Base-by-base conservation (phyloP, 2,797 vertebrate species). In the Tapirus indicus region DNA sequence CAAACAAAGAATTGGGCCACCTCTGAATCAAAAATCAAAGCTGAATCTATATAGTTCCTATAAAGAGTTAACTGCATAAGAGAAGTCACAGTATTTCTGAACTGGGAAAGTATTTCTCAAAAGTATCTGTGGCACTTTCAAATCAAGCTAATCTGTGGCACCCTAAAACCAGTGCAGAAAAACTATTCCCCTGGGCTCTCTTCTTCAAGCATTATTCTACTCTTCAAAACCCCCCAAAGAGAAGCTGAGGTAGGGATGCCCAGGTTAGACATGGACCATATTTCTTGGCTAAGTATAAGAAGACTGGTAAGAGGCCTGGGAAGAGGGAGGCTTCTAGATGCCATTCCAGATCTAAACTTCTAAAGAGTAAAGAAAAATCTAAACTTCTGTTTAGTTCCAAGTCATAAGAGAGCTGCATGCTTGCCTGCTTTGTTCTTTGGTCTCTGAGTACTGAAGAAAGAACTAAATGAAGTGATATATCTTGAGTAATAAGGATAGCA, bases 11-110 rank as follows among this genome's bases (percentile, higher is more conserved):
- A 82, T 0, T 68, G 66, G 56, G 77, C 32, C 60, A 74, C 41
- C 41, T 74, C 74, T n/a, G 49, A 94, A 80, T 52, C 38, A 92
- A 94, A 96, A 93, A 60, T 78, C 29, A 94, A 93, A 86, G 64
- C 6, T 86, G 88, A 69, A 41, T 85, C 29, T 60, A 77, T 91
- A 82, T n/a, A 82, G 38, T 88, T 93, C n/a, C 77, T 68, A 97
- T 10, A 58, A 54, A 91, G 20, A 93, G 71, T 54, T 91, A 94
- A 58, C 41, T 72, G n/a, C 25, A 38, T 44, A 68, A 83, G 52
- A 79, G 74, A 54, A 88, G 23, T 12, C 56, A 38, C n/a, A 88
- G 47, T 86, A 93, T 86, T 91, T 91, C 74, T 44, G 56, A 91
- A 32, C 27, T 91, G n/a, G 20, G 10, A 68, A 82, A 68, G 20